Percentiles rank a stretch among this genome's conserved stretches.
These are phyloP conservation scores for Octomys mimax DNA, from an alignment of 2,797 vertebrate species.

Conservation along the genomic window DNA sequence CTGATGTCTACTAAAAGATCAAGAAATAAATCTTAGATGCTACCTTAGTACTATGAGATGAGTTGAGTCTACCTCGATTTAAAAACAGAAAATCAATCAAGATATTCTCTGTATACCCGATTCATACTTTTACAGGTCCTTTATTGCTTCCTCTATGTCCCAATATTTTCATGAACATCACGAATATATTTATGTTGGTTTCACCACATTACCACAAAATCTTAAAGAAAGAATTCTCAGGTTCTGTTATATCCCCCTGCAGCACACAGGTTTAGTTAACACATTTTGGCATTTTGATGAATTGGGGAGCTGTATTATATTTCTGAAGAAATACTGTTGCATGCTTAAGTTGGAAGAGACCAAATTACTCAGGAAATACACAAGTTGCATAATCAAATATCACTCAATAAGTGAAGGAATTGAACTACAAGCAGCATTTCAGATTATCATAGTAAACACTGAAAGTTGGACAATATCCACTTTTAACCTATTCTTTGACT, in stretches of 20 bases:
- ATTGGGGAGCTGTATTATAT: neutral
- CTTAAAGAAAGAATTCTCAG: neutral
- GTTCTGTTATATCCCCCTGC: neutral
- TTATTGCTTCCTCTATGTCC: neutral
- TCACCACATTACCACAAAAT: neutral
- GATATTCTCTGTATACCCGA: neutral
- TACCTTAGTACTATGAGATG: neutral
- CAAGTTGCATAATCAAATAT: neutral
- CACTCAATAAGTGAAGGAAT: neutral
- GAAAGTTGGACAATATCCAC: neutral
- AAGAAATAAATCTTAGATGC: neutral
- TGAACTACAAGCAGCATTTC: neutral
- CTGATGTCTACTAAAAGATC: neutral
- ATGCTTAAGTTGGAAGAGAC: neutral
- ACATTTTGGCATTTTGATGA: neutral
- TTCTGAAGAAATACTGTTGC: neutral
- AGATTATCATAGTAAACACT: neutral
- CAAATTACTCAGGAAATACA: neutral
- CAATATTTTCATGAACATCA: neutral
- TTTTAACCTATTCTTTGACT: neutral
- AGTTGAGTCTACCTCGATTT: neutral
- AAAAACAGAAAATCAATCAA: conserved; percentile 6
- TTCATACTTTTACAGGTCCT: neutral
- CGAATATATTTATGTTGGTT: neutral
- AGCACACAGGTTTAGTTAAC: neutral